Conservation (phyloP, 2,113 vertebrate species). For the Leptosomus discolor region DNA sequence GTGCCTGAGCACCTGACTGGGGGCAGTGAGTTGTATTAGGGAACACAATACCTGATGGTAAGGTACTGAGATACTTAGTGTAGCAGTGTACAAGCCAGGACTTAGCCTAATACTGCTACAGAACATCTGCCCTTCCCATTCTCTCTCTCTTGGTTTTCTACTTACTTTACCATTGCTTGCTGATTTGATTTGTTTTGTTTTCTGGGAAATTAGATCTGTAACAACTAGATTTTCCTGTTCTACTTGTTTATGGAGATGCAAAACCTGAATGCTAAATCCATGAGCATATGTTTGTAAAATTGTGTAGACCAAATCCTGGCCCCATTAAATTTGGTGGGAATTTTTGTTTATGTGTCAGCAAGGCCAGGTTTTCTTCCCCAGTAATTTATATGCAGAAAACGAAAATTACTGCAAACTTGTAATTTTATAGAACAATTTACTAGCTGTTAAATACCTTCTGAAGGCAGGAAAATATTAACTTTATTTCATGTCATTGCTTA, state of each 20-base stretch:
- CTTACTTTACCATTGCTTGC: neutral
- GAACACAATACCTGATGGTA: neutral
- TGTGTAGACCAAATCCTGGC: neutral
- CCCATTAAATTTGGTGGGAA: neutral
- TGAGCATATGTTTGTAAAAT: neutral
- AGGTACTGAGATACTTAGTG: neutral
- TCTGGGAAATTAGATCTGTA: neutral
- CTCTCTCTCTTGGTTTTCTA: neutral
- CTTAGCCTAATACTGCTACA: neutral
- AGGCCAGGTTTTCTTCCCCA: neutral
- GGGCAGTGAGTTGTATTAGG: neutral
- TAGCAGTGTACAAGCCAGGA: neutral
- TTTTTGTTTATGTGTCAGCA: neutral
- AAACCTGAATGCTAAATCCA: neutral
- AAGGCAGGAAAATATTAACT: constrained; percentile 15
- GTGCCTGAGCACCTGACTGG: neutral
- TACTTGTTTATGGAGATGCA: neutral
- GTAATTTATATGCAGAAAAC: neutral
- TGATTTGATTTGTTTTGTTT: neutral
- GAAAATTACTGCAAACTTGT: neutral
- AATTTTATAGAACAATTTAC: constrained; percentile 3
- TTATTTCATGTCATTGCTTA: constrained; percentile 33
- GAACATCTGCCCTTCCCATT: neutral
- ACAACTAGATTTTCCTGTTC: neutral
- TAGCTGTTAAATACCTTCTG: constrained; percentile 2